Percentiles rank a stretch among this genome's conserved stretches.
Conservation (phyloP, 2,113 vertebrate genomes). For the Illadopsis cleaveri region DNA sequence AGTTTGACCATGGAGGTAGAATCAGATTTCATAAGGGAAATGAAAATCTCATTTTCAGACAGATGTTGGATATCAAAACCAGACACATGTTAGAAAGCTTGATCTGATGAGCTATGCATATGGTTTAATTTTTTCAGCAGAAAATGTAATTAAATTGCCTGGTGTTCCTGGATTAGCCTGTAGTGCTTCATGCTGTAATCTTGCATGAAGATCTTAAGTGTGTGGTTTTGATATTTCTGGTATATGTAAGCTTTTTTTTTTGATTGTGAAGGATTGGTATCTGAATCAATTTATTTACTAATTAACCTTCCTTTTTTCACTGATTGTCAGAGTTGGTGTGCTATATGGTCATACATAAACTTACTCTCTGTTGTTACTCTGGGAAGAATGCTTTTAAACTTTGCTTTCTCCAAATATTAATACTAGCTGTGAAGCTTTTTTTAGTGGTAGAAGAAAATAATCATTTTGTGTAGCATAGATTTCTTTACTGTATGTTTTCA, state of each 20-base stretch:
- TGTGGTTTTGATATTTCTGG: background rate
- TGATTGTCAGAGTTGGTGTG: background rate
- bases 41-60: background rate
- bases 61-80: slow-evolving; percentile 30
- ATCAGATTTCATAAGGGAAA: slow-evolving; percentile 13
- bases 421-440: background rate
- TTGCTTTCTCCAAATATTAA: background rate
- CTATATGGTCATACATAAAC: background rate
- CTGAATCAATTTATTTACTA: background rate
- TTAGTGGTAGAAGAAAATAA: background rate
- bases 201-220: background rate
- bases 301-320: background rate
- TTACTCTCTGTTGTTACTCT: background rate
- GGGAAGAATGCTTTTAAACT: background rate
- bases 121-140: slow-evolving; percentile 34
- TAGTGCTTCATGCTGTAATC: background rate
- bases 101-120: background rate
- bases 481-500: background rate
- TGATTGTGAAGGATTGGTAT: background rate
- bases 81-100: background rate
- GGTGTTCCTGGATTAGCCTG: background rate
- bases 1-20: background rate
- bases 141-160: slow-evolving; percentile 19
- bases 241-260: background rate
- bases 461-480: background rate